A percentile compares a stretch with the other conserved stretches of the same genome.
Evolutionary conservation across 2,797 vertebrate species (phyloP).

Genomic region (Lutjanus argentimaculatus): DNA sequence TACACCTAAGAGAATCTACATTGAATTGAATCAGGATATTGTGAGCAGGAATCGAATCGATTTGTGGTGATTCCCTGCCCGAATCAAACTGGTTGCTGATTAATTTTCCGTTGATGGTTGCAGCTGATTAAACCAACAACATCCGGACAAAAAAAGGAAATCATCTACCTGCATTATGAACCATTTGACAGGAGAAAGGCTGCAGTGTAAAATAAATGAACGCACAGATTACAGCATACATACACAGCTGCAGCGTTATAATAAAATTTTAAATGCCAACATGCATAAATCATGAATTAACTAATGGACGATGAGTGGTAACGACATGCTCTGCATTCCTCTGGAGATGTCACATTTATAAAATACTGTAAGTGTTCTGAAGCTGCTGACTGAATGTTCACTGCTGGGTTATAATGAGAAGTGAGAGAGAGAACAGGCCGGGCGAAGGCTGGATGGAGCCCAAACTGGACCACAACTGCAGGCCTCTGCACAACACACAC

Average conservation of each 20-base stretch:
- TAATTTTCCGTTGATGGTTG: not conserved
- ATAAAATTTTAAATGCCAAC: conserved; percentile 18
- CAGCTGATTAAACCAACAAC: not conserved
- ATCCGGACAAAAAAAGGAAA: not conserved
- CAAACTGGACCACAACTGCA: conserved; percentile 37
- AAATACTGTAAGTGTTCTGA: not conserved
- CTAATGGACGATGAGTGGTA: conserved; percentile 1
- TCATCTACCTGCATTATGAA: not conserved
- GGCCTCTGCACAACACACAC: conserved; percentile 50
- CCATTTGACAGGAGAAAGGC: conserved; percentile 5
- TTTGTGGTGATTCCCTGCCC: no score
- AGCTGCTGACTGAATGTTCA: conserved; percentile 16
- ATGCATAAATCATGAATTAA: conserved; percentile 37
- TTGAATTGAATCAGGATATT: no score
- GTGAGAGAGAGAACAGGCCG: conserved; percentile 36
- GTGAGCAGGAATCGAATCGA: no score
- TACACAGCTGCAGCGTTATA: not conserved
- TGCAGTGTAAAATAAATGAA: conserved; percentile 1
- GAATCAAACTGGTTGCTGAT: not conserved
- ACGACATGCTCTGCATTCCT: not conserved
- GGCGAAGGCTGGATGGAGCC: conserved; percentile 32
- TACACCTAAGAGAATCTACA: no score
- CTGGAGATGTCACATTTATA: conserved; percentile 35
- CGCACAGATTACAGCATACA: not conserved
- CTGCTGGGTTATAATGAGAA: not conserved